Base-by-base conservation (phyloP, 2,888 invertebrate genomes). In the Eupithecia pulchellata region DNA sequence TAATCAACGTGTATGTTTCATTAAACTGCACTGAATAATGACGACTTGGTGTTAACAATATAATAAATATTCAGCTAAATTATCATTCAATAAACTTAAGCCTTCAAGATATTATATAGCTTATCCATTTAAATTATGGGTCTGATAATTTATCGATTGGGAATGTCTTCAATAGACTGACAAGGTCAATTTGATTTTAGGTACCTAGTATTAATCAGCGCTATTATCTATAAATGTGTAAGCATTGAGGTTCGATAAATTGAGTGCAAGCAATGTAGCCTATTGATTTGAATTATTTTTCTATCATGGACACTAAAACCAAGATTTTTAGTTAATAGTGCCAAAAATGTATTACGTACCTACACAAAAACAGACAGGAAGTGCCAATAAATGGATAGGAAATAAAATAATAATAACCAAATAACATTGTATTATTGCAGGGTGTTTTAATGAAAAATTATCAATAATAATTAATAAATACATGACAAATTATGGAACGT, bases 1-100 rank as follows among this genome's bases (percentile, higher is more conserved):
- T 73, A 57, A 63, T 57, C 3, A 58, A 67, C 67, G 73, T 69
- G 39, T 65, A 13, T 11, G n/a, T 25, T 64, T 55, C 17, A 13
- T 27, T 29, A 25, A n/a, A 8, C 58, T 63, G 5, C 4, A 64
- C 34, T 17, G 20, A 64, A 66, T 60, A 69, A 36, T 69, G 63
- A 64, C 20, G 20, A 5, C 3, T 13, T 34, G 8, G n/a, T 29
- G 3, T 29, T 29, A 29, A 20, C n/a, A 20, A 47, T 42, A 20
- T 36, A 25, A 6, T 47, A 11, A 25, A 25, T 52, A 25, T 47
- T 20, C 11, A 20, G 55, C 27, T 57, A 2, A 57, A 17, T 57
- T 9, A 61, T 63, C 58, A 58, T 20, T 17, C 39, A 25, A 57
- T 68, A 68, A 32, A 34, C 29, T 25, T 57, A 66, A 68, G 11